Percentiles rank a stretch among this genome's conserved stretches.
Conservation (phyloP, 2,888 invertebrate species). For the Napeogenes inachia region DNA sequence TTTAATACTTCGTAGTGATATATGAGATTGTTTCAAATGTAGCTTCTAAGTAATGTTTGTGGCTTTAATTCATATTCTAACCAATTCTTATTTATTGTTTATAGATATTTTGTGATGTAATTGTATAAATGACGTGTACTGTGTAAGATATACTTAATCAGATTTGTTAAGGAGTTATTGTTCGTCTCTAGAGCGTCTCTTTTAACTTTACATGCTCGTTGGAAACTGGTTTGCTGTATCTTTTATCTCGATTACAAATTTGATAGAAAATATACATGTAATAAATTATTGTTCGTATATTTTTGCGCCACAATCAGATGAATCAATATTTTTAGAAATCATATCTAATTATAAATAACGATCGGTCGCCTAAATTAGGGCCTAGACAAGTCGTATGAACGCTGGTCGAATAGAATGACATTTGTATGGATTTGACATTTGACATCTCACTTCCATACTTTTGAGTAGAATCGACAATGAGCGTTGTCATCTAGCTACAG, state of each 20-base stretch:
- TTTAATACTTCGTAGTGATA: conserved; percentile 27
- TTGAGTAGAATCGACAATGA: too few species aligned
- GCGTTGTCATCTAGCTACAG: too few species aligned
- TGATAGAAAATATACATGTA: conserved; percentile 3
- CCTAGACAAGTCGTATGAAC: too few species aligned
- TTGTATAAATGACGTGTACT: conserved; percentile 8
- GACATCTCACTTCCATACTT: too few species aligned
- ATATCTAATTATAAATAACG: background rate
- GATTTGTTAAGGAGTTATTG: background rate
- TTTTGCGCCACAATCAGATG: too few species aligned
- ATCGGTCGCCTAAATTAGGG: background rate
- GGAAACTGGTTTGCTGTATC: background rate
- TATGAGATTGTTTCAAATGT: conserved; percentile 31
- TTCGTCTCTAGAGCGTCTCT: background rate
- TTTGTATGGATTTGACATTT: too few species aligned
- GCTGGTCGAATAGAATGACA: too few species aligned
- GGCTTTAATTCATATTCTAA: conserved; percentile 49
- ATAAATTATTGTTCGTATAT: background rate
- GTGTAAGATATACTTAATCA: background rate
- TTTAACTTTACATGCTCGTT: background rate
- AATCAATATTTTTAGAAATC: conserved; percentile 6
- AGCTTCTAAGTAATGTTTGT: conserved; percentile 40
- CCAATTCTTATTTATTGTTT: conserved; percentile 26
- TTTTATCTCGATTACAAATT: background rate
- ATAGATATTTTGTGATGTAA: conserved; percentile 14